phyloP scores from a whole-genome alignment of 2,888 invertebrate genomes.

The Nephrotoma appendiculata region DNA sequence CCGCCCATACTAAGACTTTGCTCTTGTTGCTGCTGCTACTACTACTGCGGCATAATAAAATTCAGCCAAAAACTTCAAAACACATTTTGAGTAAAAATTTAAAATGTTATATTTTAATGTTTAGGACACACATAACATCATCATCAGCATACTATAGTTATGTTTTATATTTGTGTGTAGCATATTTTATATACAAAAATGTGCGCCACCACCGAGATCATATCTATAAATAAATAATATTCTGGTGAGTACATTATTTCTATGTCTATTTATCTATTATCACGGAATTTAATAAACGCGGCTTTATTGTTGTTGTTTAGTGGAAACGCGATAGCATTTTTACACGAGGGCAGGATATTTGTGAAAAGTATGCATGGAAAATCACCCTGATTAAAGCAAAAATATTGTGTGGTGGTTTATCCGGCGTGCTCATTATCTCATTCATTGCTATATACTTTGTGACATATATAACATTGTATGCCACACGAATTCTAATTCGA shows the following conservation, averaged over 20 bases:
- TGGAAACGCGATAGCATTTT: not conserved
- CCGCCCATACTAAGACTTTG: not conserved
- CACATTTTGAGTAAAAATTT: not conserved
- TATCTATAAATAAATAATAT: not conserved
- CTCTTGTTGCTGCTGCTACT: not conserved
- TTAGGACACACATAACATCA: not conserved
- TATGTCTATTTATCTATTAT: not conserved
- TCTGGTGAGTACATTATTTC: not conserved
- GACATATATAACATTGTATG: too few species aligned
- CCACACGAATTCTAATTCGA: too few species aligned
- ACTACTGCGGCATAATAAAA: not conserved
- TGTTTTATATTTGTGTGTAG: not conserved
- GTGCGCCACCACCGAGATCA: not conserved
- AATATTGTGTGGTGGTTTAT: not conserved
- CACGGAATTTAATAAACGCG: not conserved
- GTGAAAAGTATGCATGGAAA: not conserved
- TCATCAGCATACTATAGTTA: not conserved
- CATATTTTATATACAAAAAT: not conserved
- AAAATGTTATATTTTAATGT: not conserved
- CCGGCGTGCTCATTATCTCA: too few species aligned
- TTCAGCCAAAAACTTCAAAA: not conserved
- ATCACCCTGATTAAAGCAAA: not conserved
- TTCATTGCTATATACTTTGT: too few species aligned
- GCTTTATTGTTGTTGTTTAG: not conserved
- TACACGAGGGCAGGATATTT: not conserved